Evolutionary conservation across 2,797 vertebrate species (phyloP).

Genomic region (Leptoclinus maculatus): DNA sequence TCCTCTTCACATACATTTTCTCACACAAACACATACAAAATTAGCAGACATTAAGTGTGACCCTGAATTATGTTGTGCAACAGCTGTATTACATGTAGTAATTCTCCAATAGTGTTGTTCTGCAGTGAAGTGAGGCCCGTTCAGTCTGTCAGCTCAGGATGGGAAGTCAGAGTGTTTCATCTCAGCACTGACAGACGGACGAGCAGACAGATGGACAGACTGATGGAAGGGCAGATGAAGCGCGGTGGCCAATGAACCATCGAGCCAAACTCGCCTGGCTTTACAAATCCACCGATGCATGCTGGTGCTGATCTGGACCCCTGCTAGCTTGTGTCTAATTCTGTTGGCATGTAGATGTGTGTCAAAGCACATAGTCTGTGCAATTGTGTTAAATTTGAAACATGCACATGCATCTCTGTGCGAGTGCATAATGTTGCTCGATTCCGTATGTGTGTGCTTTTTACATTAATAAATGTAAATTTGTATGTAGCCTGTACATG

Average conservation of each 20-base stretch:
- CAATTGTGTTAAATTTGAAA: slow-evolving; percentile 3
- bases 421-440: background rate
- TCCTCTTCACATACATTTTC: background rate
- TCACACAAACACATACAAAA: slow-evolving; percentile 18
- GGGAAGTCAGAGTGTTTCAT: slow-evolving; percentile 40
- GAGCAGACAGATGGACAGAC: slow-evolving; percentile 60
- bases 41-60: slow-evolving; percentile 9
- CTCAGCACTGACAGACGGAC: slow-evolving; percentile 61
- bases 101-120: slow-evolving; percentile 4
- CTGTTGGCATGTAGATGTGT: slow-evolving; percentile 24
- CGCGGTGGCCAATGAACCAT: slow-evolving; percentile 61
- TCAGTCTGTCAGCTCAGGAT: slow-evolving; percentile 43
- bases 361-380: background rate
- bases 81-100: background rate
- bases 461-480: background rate
- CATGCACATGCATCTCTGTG: background rate
- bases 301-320: slow-evolving; percentile 64
- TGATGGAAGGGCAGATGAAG: slow-evolving; percentile 66
- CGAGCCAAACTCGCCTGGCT: slow-evolving; percentile 59
- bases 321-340: slow-evolving; percentile 45
- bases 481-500: background rate
- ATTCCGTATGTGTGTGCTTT: slow-evolving; percentile 4
- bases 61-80: slow-evolving; percentile 21
- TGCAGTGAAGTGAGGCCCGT: slow-evolving; percentile 38
- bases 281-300: slow-evolving; percentile 66